Conservation (phyloP, 2,797 vertebrate species). For the Catostomus latipinnis region DNA sequence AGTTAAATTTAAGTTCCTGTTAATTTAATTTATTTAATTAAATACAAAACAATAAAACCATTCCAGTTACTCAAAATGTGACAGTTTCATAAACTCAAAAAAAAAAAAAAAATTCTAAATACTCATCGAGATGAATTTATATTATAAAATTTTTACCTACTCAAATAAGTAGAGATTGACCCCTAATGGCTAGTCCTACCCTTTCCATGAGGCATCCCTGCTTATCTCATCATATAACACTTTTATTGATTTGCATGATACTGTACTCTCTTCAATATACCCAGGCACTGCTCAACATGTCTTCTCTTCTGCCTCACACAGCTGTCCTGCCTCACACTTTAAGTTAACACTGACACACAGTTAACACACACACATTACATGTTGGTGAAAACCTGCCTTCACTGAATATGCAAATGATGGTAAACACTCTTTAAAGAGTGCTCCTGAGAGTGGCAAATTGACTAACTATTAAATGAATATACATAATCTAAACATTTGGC, state of each 20-base stretch:
- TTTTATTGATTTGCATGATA: not conserved
- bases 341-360: conserved; percentile 82
- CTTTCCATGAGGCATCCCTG: not conserved
- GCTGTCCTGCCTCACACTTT: conserved; percentile 89
- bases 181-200: not conserved
- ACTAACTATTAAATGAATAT: not conserved
- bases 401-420: conserved; percentile 1
- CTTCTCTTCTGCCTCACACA: conserved; percentile 63
- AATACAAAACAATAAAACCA: too few relatives aligned
- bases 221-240: not conserved
- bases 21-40: too few relatives aligned
- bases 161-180: too few relatives aligned
- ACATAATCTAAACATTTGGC: not conserved
- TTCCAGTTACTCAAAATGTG: too few relatives aligned
- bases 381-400: conserved; percentile 3
- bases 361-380: conserved; percentile 30
- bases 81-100: too few relatives aligned
- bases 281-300: conserved; percentile 24
- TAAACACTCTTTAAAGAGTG: not conserved
- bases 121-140: too few relatives aligned
- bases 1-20: too few relatives aligned
- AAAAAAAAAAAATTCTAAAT: too few relatives aligned
- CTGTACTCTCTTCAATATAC: conserved; percentile 36
- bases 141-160: too few relatives aligned
- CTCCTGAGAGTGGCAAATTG: not conserved